Evolutionary conservation across 2,888 invertebrate species (phyloP), one percentile per base, ranked within the genome.

Genomic region (Agriopis leucophaearia): DNA sequence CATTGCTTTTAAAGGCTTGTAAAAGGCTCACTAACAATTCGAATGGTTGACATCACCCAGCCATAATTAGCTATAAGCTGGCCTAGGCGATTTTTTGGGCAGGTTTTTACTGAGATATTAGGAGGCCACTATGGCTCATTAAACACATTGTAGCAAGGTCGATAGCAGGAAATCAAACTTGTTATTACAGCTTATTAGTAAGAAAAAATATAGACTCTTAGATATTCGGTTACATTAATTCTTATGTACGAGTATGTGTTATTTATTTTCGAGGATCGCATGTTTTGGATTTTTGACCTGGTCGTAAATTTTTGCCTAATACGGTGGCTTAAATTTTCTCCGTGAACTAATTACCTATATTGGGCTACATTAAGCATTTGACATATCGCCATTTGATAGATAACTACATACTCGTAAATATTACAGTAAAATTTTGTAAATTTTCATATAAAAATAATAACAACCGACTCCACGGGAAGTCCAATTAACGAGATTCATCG

Each of bases 31-130:
- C 8, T 27, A 13, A 45, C 35, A 42, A 50, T 40, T 54, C 12
- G 45, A 54, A 61, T 63, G 47, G 77, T 81, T 82, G 82, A 81
- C 80, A 81, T 82, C 82, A 82, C 74, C 79, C 60, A 52, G 40
- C 79, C 72, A 74, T 74, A 80, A 76, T 80, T 75, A 81, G 76
- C 74, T 38, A 9, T 67, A 70, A 66, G 65, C 55, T 38, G 61
- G 64, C 69, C 60, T 64, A 45, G 38, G 45, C 45, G 36, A 48
- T 70, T 74, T 73, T 71, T 73, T 73, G 52, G 55, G n/a, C 0
- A 13, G 10, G 35, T 74, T 74, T 74, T 74, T 74, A 59, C 48
- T 7, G 18, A 8, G 38, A 56, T 64, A 60, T 63, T 48, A 59
- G 45, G 67, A 74, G 66, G 70, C 67, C 65, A 65, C 52, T 65